phyloP scores from a whole-genome alignment of 2,797 vertebrate species.

The Phylloscopus collybita region DNA sequence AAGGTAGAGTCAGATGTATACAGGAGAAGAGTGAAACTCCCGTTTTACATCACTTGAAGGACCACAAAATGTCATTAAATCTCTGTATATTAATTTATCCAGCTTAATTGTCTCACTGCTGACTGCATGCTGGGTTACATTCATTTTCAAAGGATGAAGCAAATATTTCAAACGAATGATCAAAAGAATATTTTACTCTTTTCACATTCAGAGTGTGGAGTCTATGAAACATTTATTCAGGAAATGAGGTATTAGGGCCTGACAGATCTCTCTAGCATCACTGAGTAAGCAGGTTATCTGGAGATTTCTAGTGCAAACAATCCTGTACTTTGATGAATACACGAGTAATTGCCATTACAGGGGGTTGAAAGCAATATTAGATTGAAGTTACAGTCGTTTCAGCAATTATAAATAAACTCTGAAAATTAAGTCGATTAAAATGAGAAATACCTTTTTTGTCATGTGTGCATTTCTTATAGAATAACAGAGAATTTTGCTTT shows the following conservation, averaged over 20 bases:
- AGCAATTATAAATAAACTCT: not conserved
- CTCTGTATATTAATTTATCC: not conserved
- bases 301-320: conserved; percentile 49
- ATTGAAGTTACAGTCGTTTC: not conserved
- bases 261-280: not conserved
- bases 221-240: conserved; percentile 48
- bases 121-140: not conserved
- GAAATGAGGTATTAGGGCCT: conserved; percentile 48
- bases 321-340: not conserved
- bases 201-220: not conserved
- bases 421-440: not conserved
- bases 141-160: not conserved
- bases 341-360: not conserved
- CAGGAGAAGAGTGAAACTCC: not conserved
- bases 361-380: not conserved
- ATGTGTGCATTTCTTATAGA: not conserved
- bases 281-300: conserved; percentile 46
- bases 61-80: not conserved
- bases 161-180: not conserved
- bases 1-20: not conserved
- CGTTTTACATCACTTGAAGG: not conserved
- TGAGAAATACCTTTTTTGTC: not conserved
- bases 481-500: not conserved
- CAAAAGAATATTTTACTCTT: conserved; percentile 39
- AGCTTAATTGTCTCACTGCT: not conserved